Evolutionary conservation across 1,140 invertebrate species (phyloP).

Genomic region (Drosophila erecta): DNA sequence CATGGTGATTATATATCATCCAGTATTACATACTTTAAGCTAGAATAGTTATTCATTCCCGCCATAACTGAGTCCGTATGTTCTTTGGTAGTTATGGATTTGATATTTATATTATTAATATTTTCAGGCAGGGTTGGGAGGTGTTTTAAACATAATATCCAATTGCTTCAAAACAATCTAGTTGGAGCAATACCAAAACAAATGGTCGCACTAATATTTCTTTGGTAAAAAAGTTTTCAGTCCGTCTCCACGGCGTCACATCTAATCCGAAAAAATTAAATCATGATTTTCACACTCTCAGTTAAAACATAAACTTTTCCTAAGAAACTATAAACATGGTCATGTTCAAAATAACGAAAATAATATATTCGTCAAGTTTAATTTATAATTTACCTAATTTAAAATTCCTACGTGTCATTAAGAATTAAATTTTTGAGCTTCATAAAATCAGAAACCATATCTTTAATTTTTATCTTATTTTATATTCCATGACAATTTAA

Average conservation of each 20-base stretch:
- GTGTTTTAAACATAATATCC: constrained; percentile 28
- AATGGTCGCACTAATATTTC: not conserved
- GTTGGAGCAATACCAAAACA: not conserved
- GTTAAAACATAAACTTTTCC: no score
- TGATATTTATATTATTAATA: constrained; percentile 2
- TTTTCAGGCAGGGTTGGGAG: constrained; percentile 5
- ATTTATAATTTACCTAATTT: no score
- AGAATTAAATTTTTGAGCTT: no score
- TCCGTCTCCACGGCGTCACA: not conserved
- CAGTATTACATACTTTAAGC: constrained; percentile 64
- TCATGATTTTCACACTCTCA: no score
- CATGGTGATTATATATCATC: not conserved
- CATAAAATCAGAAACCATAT: no score
- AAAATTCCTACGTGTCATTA: no score
- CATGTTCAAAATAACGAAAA: no score
- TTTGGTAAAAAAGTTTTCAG: not conserved
- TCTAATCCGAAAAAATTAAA: not conserved
- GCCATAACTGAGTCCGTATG: constrained; percentile 55
- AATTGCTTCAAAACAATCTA: no score
- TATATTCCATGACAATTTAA: no score
- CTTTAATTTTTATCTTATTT: no score
- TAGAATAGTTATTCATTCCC: constrained; percentile 77
- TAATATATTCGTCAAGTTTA: no score
- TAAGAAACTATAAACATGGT: no score
- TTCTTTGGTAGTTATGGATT: not conserved